Evolutionary conservation across 2,113 vertebrate species (phyloP), one percentile per base, ranked within the genome.

Genomic region (Ictalurus furcatus): DNA sequence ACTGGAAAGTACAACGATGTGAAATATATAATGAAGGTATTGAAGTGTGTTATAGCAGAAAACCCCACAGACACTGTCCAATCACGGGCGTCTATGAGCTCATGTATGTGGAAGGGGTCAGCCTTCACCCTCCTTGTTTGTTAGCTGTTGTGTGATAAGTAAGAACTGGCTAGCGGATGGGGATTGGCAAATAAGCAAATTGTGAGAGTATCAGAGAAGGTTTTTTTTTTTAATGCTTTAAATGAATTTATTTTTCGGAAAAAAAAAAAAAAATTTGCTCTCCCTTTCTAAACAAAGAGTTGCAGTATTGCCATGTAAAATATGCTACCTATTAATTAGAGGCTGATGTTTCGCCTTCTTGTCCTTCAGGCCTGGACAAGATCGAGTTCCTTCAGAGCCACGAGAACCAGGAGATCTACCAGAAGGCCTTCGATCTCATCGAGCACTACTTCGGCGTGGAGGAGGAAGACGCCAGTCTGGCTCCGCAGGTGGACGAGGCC

Each of bases 331-430:
- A 4, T 48, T 48, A 48, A 7, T 34, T 21, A 21, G 28, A 80
- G 28, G 30, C 30, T 83, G 17, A 54, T 30, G 37, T 69, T 85
- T 19, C 2, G 6, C 19, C 5, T 21, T 21, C 44, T 74, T 34
- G 0, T 67, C 40, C 37, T 9, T 4, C 85, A 99, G 98, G 98
- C 86, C 94, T 99, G 90, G 98, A 99, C 94, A 99, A 99, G 91
- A 99, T 99, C 0, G 98, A 99, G 92, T 99, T 99, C 92, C 97
- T 99, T 1, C 98, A 99, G 95, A 99, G 97, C 95, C 98, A 99
- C 0, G 98, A 99, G 94, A 99, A 99, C 95, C 98, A 99, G 91
- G 98, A 99, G 93, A 99, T 99, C 94, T 99, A 99, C 95, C 98
- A 99, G 96, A 99, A 99, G 93, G 98, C 98, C 71, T 99, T 99